phyloP scores from a whole-genome alignment of 2,888 invertebrate species.

The Acleris holmiana region DNA sequence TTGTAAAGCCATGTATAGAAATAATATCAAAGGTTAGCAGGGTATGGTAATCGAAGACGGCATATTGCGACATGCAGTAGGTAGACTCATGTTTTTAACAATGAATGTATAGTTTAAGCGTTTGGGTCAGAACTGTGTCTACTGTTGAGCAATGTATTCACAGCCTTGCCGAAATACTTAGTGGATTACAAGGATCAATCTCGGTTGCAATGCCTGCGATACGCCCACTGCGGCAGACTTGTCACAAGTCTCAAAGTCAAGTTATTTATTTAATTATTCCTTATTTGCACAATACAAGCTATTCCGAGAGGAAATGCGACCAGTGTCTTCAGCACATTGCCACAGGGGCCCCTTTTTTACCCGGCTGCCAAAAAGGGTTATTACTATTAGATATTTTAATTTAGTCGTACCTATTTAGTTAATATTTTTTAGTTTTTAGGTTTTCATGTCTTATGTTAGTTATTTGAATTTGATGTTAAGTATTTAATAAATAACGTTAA shows the following conservation, averaged over 20 bases:
- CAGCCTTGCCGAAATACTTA: constrained; percentile 63
- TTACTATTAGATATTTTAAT: too few relatives aligned
- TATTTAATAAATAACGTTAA: too few relatives aligned
- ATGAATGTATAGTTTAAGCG: background rate
- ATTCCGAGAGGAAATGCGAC: too few relatives aligned
- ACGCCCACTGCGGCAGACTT: constrained; percentile 14
- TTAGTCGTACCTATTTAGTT: too few relatives aligned
- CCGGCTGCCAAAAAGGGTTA: too few relatives aligned
- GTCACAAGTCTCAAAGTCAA: background rate
- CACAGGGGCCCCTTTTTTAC: too few relatives aligned
- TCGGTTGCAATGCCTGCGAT: constrained; percentile 42
- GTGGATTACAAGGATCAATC: constrained; percentile 60
- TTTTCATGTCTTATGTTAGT: too few relatives aligned
- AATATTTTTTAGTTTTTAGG: too few relatives aligned
- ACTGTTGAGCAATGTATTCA: constrained; percentile 68
- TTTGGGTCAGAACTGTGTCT: constrained; percentile 7
- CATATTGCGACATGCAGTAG: constrained; percentile 44
- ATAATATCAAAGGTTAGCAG: constrained; percentile 25
- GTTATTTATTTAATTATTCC: background rate
- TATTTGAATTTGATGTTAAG: too few relatives aligned
- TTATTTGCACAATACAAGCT: too few relatives aligned
- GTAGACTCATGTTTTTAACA: constrained; percentile 6
- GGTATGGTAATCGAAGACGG: constrained; percentile 67
- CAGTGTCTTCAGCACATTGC: too few relatives aligned
- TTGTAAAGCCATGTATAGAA: constrained; percentile 36